A percentile compares a stretch with the other conserved stretches of the same genome.
These are phyloP conservation scores for Lasioglossum lativentre DNA, from an alignment of 2,888 invertebrate species.

Conservation along the genomic window DNA sequence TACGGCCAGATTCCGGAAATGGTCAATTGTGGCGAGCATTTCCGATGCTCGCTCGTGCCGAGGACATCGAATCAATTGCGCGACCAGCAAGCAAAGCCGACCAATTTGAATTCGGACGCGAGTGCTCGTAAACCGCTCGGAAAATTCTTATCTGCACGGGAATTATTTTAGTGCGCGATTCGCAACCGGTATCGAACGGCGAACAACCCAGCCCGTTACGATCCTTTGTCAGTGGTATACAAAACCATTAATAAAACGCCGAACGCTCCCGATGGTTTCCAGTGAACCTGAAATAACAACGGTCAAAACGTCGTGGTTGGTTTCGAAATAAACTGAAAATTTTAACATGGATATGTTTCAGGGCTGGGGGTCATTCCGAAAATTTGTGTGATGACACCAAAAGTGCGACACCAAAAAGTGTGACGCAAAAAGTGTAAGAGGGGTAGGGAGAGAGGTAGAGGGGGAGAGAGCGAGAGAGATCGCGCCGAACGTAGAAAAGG, in stretches of 20 bases:
- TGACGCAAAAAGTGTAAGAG: too few relatives aligned
- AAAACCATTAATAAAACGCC: neutral
- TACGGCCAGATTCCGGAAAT: slow-evolving; percentile 59
- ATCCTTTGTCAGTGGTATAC: neutral
- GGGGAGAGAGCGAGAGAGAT: too few relatives aligned
- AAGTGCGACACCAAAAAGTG: too few relatives aligned
- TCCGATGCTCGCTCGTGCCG: slow-evolving; percentile 32
- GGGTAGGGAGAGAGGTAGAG: too few relatives aligned
- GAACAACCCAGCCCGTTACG: neutral
- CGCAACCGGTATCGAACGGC: neutral
- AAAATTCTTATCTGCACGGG: slow-evolving; percentile 8
- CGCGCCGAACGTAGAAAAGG: too few relatives aligned
- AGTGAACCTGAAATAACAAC: neutral
- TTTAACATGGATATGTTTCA: too few relatives aligned
- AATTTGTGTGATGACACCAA: too few relatives aligned
- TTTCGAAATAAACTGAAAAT: neutral
- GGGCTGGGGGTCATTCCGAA: too few relatives aligned
- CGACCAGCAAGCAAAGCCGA: slow-evolving; percentile 18
- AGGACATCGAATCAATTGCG: slow-evolving; percentile 55
- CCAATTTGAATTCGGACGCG: slow-evolving; percentile 46
- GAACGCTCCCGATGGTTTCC: neutral
- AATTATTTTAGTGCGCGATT: slow-evolving; percentile 17
- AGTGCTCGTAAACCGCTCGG: slow-evolving; percentile 17
- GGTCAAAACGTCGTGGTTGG: neutral
- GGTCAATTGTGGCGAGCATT: slow-evolving; percentile 48